Base-by-base conservation (phyloP, 1,140 invertebrate species). In the Drusus annulatus region DNA sequence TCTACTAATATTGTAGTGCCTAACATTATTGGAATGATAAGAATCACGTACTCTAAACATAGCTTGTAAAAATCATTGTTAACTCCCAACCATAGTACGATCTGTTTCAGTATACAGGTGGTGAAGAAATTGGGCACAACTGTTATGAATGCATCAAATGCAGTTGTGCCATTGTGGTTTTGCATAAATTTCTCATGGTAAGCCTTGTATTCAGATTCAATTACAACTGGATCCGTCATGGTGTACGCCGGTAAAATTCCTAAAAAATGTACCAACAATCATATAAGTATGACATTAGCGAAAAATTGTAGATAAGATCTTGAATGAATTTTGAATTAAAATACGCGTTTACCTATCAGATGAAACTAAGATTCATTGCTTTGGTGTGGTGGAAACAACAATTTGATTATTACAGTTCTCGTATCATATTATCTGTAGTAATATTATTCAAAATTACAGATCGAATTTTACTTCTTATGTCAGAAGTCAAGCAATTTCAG, bases 11-110 rank as follows among this genome's bases (percentile, higher is more conserved):
- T 23, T 17, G 92, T 92, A 56, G 90, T 89, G 16, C 86, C 88
- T 16, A 91, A 69, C 62, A 93, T 88, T 79, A 90, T 85, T 16
- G 91, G 89, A 7, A 91, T 58, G 15, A 92, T 85, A 19, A 90
- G 90, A 7, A 89, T 58, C 13, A 86, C 16, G 84, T 92, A 93
- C 86, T 93, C 92, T 21, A 90, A 58, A n/a, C 19, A 63, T 28
- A 83, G 25, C 50, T 62, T 31, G 86, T 17, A 78, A 86, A 81
- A 76, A 73, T 45, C 51, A 68, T 75, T 84, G n/a, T 60, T 23
- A 10, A 81, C 68, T 56, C 78, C 63, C 23, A 79, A 81, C 21
- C 58, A 62, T 16, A 82, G 25, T n/a, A 83, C 74, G 10, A 81
- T 15, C 28, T 86, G 86, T 7, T 83, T 80, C 17, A 86, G 81